phyloP scores from a whole-genome alignment of 2,113 vertebrate species.

The Ursus arctos region DNA sequence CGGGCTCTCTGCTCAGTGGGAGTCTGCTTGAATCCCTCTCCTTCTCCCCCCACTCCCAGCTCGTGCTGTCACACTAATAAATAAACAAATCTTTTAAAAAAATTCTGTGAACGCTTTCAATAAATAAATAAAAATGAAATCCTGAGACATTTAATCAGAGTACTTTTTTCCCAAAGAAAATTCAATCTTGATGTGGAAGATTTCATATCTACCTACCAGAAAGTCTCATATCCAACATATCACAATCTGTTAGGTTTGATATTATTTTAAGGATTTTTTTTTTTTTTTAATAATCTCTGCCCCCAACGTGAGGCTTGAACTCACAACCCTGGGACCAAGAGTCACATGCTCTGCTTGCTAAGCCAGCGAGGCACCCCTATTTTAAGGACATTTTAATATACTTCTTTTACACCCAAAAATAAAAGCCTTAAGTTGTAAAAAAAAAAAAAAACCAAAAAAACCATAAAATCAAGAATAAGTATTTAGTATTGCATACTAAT shows the following conservation, averaged over 20 bases:
- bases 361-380: neutral
- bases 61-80: too few relatives aligned
- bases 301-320: neutral
- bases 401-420: slow-evolving; percentile 1
- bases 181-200: too few relatives aligned
- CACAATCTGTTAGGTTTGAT: neutral
- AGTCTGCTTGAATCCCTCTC: neutral
- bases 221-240: neutral
- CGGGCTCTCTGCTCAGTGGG: neutral
- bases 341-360: neutral
- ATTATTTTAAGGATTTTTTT: slow-evolving; percentile 40
- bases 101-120: too few relatives aligned
- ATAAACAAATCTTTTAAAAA: too few relatives aligned
- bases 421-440: neutral
- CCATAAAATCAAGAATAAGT: too few relatives aligned
- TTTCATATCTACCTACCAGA: too few relatives aligned
- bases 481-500: too few relatives aligned
- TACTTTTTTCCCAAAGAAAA: too few relatives aligned
- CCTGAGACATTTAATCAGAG: too few relatives aligned
- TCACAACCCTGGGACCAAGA: neutral
- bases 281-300: neutral
- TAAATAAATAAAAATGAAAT: too few relatives aligned
- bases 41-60: too few relatives aligned
- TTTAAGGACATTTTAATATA: slow-evolving; percentile 27
- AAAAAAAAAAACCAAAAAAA: too few relatives aligned